Evolutionary conservation across 1,140 invertebrate genomes (phyloP), one percentile per base, ranked within the genome.

Genomic region (Pseudomyrmex dendroicus): DNA sequence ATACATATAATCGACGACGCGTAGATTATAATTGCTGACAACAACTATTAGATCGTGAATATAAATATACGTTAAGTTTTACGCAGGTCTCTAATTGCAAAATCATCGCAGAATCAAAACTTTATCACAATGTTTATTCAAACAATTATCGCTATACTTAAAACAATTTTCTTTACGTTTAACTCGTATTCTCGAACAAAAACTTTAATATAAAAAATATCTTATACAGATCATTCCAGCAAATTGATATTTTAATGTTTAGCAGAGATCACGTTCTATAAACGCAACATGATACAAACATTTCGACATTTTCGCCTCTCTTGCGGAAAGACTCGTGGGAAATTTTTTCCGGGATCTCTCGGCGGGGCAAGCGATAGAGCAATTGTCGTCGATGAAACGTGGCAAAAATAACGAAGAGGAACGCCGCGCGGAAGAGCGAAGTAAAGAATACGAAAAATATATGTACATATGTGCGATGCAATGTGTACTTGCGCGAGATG

Each of bases 361-460:
- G 44, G 22, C 44, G 20, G 15, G 35, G 9, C 48, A 50, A 56
- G 70, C 54, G 54, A 80, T 61, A 70, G 35, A 59, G 44, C 50
- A 68, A 68, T 78, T 82, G 59, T 82, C 78, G 73, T 54, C 73
- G 73, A 68, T 78, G 67, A 83, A 78, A 54, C 44, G 74, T 67
- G 66, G 66, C 54, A 70, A 22, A 80, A 64, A 20, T 84, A 83
- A 85, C 64, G 50, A 35, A 35, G 35, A 35, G 0, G 35, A 35
- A 35, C 5, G 35, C 35, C 35, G 35, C 5, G 35, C 35, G 35
- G 0, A 35, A 86, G 72, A 86, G 50, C 77, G 35, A 12, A 48
- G 57, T 9, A 15, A 1, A 13, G 20, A 13, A 25, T 8, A 13
- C n/a, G 59, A 52, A 13, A 52, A 12, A 54, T 48, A 48, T 35